A percentile compares a stretch with the other conserved stretches of the same genome.
These are phyloP conservation scores for Ciconia boyciana DNA, from an alignment of 2,113 vertebrate species.

Conservation along the genomic window DNA sequence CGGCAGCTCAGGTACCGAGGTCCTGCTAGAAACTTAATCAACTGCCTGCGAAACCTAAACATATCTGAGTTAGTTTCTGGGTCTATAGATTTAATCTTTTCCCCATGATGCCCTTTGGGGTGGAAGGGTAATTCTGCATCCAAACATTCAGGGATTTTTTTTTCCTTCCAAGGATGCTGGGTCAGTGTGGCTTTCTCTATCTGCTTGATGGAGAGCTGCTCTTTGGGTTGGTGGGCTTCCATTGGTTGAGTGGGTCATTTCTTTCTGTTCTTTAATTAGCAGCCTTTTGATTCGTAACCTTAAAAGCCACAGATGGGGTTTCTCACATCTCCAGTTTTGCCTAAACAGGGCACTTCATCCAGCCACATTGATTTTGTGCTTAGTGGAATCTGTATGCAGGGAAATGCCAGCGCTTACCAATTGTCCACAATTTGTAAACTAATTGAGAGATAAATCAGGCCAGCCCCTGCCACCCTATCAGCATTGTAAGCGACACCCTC, in stretches of 20 bases:
- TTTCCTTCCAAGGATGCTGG: neutral
- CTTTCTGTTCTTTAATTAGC: constrained; percentile 4
- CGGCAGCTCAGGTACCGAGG: neutral
- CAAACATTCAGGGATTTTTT: neutral
- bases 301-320: neutral
- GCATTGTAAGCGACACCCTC: neutral
- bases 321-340: neutral
- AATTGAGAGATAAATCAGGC: constrained; percentile 61
- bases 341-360: constrained; percentile 35
- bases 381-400: constrained; percentile 1
- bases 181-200: neutral
- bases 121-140: neutral
- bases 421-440: constrained; percentile 58
- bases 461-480: neutral
- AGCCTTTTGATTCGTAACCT: neutral
- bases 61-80: neutral
- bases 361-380: constrained; percentile 61
- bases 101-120: neutral
- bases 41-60: neutral
- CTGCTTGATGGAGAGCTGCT: neutral
- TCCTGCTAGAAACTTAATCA: neutral
- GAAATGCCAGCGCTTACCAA: constrained; percentile 42
- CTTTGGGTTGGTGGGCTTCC: neutral
- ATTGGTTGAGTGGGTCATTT: neutral
- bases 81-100: neutral